phyloP scores from a whole-genome alignment of 2,888 invertebrate genomes.

The Epirrita christyi region DNA sequence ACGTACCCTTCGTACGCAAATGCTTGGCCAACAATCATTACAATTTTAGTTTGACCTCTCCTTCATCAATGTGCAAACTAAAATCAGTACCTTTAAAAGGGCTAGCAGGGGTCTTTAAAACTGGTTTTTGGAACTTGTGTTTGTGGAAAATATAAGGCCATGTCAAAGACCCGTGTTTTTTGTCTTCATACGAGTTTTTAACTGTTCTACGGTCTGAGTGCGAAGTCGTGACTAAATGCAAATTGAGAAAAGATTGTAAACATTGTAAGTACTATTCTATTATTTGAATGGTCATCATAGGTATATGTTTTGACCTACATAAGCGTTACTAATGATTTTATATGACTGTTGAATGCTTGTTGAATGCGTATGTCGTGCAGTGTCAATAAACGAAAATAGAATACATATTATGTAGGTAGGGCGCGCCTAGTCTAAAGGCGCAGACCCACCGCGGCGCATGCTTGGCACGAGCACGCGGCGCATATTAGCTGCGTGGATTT shows the following conservation, averaged over 20 bases:
- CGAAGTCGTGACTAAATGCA: conserved; percentile 46
- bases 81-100: conserved; percentile 7
- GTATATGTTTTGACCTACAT: conserved; percentile 6
- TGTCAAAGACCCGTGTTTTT: conserved; percentile 54
- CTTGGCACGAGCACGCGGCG: no score
- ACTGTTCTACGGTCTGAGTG: conserved; percentile 37
- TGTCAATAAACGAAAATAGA: not conserved
- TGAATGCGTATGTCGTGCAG: not conserved
- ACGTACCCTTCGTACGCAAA: not conserved
- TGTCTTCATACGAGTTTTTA: conserved; percentile 37
- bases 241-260: conserved; percentile 30
- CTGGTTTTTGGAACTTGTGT: conserved; percentile 29
- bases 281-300: conserved; percentile 4
- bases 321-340: not conserved
- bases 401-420: no score
- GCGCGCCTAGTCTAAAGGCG: no score
- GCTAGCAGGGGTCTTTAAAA: conserved; percentile 16
- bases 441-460: no score
- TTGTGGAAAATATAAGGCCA: conserved; percentile 41
- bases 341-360: not conserved
- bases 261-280: conserved; percentile 2
- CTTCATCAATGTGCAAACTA: conserved; percentile 1
- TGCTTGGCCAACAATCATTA: not conserved
- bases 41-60: conserved; percentile 11
- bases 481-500: no score